These are phyloP conservation scores for Standfussiana lucernea DNA, from an alignment of 2,888 invertebrate species.

Conservation along the genomic window DNA sequence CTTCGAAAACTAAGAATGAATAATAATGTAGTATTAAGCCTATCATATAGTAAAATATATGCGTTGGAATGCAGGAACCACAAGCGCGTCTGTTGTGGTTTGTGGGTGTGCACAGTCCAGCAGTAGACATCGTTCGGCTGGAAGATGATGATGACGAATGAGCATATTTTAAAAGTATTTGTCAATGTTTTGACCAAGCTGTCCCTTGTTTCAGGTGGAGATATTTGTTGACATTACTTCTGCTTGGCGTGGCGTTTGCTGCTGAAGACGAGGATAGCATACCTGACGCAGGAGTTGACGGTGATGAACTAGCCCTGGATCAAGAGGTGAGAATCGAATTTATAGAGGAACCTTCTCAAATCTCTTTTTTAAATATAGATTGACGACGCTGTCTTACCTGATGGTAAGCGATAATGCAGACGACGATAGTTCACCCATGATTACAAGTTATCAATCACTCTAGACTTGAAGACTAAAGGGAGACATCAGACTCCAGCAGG, in stretches of 20 bases:
- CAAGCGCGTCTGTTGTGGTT: neutral
- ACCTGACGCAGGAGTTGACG: slow-evolving; percentile 83
- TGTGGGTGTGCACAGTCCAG: neutral
- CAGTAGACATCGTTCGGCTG: neutral
- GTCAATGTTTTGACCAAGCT: slow-evolving; percentile 6
- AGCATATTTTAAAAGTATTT: neutral
- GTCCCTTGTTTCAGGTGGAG: slow-evolving; percentile 82
- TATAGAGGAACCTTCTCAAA: neutral
- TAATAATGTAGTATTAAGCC: neutral
- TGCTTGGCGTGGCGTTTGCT: slow-evolving; percentile 78
- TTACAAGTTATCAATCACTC: neutral
- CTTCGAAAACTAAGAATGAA: neutral
- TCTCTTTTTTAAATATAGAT: neutral
- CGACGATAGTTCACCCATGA: neutral
- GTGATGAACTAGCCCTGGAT: slow-evolving; percentile 82
- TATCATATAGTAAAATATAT: neutral
- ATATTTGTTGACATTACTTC: slow-evolving; percentile 79
- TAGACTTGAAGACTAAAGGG: neutral
- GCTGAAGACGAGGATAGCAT: slow-evolving; percentile 82
- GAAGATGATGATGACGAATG: neutral
- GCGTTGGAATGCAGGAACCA: too few relatives aligned
- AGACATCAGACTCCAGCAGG: neutral
- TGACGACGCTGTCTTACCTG: neutral
- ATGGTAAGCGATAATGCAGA: neutral
- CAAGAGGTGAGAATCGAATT: slow-evolving; percentile 78